These are phyloP conservation scores for Anthopleura sola DNA, from an alignment of 64 coral and sea anemone genomes.

Conservation along the genomic window DNA sequence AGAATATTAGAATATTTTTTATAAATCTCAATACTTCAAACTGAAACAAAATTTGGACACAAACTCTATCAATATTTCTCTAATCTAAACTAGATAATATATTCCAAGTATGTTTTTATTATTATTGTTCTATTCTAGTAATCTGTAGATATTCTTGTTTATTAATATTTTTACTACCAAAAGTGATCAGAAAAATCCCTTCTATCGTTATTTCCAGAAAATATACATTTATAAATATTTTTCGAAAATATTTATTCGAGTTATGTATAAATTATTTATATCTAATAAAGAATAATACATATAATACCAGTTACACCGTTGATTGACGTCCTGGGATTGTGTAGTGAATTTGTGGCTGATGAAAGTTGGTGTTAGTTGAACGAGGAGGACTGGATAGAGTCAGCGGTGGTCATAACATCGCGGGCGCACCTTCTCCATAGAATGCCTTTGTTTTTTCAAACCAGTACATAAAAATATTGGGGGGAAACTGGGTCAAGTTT, in stretches of 20 bases:
- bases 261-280: slow-evolving; percentile 17
- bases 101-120: not conserved
- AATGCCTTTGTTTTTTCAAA: too few relatives aligned
- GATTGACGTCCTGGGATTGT: not conserved
- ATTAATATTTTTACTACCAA: not conserved
- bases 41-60: too few relatives aligned
- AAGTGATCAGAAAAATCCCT: not conserved
- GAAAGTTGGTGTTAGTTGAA: too few relatives aligned
- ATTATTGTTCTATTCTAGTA: not conserved
- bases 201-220: not conserved
- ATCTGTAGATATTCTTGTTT: not conserved
- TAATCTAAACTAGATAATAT: not conserved
- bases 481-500: too few relatives aligned
- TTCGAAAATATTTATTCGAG: slow-evolving; percentile 10
- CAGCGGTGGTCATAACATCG: too few relatives aligned
- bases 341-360: not conserved
- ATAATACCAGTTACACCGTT: not conserved
- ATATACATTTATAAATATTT: slow-evolving; percentile 20
- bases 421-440: too few relatives aligned
- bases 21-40: too few relatives aligned
- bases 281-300: not conserved
- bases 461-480: too few relatives aligned
- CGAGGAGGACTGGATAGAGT: too few relatives aligned
- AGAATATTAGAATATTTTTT: too few relatives aligned
- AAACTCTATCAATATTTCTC: not conserved